phyloP scores from a whole-genome alignment of 2,888 invertebrate genomes.

The Pristionchus japonicus region DNA sequence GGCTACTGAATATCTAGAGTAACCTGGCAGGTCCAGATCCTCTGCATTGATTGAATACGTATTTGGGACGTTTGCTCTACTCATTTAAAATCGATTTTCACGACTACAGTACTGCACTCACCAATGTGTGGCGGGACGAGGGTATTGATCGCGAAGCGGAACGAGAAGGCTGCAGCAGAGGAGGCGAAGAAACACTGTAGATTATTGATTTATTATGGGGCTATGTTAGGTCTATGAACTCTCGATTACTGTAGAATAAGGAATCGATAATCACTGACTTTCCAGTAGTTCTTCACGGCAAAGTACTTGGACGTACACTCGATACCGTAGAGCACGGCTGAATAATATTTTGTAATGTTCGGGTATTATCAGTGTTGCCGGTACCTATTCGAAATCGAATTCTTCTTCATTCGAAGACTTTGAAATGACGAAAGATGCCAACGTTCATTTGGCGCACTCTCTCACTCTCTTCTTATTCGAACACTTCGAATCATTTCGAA shows the following conservation, averaged over 20 bases:
- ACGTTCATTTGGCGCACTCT: no score
- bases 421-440: no score
- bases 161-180: slow-evolving; percentile 95
- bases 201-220: slow-evolving; percentile 59
- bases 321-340: slow-evolving; percentile 86
- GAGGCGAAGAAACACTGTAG: slow-evolving; percentile 90
- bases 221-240: no score
- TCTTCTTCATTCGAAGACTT: no score
- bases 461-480: no score
- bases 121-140: slow-evolving; percentile 47
- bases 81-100: no score
- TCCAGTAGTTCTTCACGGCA: slow-evolving; percentile 96
- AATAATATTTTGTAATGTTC: no score
- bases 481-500: no score
- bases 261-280: neutral
- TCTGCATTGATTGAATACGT: no score
- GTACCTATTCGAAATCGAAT: no score
- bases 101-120: neutral
- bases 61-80: no score
- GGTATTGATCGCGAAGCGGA: slow-evolving; percentile 80
- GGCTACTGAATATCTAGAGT: neutral
- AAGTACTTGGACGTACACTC: slow-evolving; percentile 99
- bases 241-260: neutral
- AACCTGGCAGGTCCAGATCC: neutral
- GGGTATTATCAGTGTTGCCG: no score